Percentiles rank a stretch among this genome's conserved stretches.
phyloP scores from a whole-genome alignment of 1,140 invertebrate species.

The Formica selysi region DNA sequence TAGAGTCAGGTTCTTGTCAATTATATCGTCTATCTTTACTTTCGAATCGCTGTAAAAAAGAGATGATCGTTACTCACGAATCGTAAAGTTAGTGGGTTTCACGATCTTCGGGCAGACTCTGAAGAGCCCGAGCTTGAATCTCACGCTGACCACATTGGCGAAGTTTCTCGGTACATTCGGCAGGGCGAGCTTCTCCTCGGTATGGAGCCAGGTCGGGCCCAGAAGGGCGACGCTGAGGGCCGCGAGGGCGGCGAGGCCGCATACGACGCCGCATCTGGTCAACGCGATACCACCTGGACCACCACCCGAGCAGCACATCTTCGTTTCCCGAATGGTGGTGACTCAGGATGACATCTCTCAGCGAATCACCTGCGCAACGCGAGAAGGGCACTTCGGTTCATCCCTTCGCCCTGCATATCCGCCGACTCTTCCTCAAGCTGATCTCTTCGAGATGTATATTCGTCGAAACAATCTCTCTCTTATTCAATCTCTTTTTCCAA shows the following conservation, averaged over 20 bases:
- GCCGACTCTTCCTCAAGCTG: neutral
- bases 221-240: constrained; percentile 83
- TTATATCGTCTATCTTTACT: neutral
- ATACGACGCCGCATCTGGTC: constrained; percentile 84
- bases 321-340: constrained; percentile 36
- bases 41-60: neutral
- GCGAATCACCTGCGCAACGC: constrained; percentile 58
- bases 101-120: constrained; percentile 83
- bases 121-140: constrained; percentile 84
- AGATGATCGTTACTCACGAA: constrained; percentile 80
- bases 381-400: neutral
- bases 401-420: neutral
- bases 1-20: neutral
- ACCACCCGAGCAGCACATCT: constrained; percentile 83
- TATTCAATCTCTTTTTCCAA: neutral
- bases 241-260: constrained; percentile 83
- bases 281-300: constrained; percentile 81
- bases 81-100: constrained; percentile 82
- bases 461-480: neutral
- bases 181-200: constrained; percentile 82
- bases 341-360: constrained; percentile 55
- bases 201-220: constrained; percentile 85
- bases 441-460: neutral
- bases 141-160: constrained; percentile 78
- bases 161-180: constrained; percentile 78